Percentiles rank a stretch among this genome's conserved stretches.
Evolutionary conservation across 2,888 invertebrate species (phyloP).

Genomic region (Brachyptera risi): DNA sequence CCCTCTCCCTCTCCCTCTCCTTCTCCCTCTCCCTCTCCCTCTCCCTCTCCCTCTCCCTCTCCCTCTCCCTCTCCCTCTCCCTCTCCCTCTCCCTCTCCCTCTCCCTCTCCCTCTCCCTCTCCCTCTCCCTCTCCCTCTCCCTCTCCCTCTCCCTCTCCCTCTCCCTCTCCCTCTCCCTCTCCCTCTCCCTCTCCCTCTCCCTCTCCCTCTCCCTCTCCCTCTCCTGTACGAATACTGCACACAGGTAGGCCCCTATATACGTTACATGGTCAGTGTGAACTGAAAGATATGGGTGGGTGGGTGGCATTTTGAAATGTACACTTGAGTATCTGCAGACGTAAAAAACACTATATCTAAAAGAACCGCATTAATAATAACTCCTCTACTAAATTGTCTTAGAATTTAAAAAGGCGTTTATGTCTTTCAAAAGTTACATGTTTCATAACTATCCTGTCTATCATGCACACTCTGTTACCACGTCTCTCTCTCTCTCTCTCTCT

Average conservation of each 20-base stretch:
- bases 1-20: neutral
- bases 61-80: neutral
- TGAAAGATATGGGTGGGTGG: conserved; percentile 18
- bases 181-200: too few relatives aligned
- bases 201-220: too few relatives aligned
- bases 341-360: conserved; percentile 5
- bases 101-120: too few relatives aligned
- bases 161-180: too few relatives aligned
- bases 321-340: conserved; percentile 13
- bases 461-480: neutral
- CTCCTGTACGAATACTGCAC: too few relatives aligned
- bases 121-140: too few relatives aligned
- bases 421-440: conserved; percentile 22
- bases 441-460: conserved; percentile 22
- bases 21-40: conserved; percentile 1
- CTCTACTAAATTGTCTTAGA: conserved; percentile 11
- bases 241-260: too few relatives aligned
- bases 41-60: neutral
- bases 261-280: too few relatives aligned
- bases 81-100: neutral
- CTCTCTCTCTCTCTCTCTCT: too few relatives aligned
- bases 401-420: conserved; percentile 21
- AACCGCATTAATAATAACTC: conserved; percentile 14
- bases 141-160: too few relatives aligned
- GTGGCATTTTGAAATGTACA: conserved; percentile 19